A percentile compares a stretch with the other conserved stretches of the same genome.
Conservation (phyloP, 1,140 invertebrate species). For the Euglossa dilemma region DNA sequence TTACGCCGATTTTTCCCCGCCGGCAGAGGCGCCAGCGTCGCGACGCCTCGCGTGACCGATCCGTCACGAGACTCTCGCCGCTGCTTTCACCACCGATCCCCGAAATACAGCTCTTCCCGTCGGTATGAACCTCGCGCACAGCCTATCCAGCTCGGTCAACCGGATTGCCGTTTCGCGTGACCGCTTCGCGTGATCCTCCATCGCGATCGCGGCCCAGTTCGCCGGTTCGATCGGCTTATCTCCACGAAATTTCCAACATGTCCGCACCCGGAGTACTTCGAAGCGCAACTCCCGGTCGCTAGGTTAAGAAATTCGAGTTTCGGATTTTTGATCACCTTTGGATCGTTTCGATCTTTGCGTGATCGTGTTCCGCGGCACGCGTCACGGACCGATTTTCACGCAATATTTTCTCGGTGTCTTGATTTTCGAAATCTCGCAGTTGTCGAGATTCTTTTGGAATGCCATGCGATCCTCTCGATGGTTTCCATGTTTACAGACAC, state of each 20-base stretch:
- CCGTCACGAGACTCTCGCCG: neutral
- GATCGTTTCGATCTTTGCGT: too few species aligned
- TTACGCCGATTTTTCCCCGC: slow-evolving; percentile 22
- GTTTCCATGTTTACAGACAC: too few species aligned
- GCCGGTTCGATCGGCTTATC: neutral
- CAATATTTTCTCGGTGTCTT: too few species aligned
- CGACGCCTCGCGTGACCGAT: slow-evolving; percentile 21
- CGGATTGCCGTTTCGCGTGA: neutral
- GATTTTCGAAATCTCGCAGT: too few species aligned
- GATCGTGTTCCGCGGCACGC: too few species aligned
- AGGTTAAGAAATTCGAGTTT: too few species aligned
- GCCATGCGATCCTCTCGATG: too few species aligned
- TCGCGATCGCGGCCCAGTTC: neutral
- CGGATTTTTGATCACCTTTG: too few species aligned
- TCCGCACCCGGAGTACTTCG: neutral
- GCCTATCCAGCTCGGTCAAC: neutral
- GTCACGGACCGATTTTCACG: too few species aligned
- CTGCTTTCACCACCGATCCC: neutral
- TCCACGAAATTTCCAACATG: neutral
- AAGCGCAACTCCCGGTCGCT: neutral
- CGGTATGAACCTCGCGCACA: neutral
- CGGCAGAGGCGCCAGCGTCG: too few species aligned
- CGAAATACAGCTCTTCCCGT: neutral
- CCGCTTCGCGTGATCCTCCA: neutral
- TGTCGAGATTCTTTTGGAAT: too few species aligned